Percentiles rank a stretch among this genome's conserved stretches.
Conservation (phyloP, 2,797 vertebrate genomes). For the Sebastes diaconus region DNA sequence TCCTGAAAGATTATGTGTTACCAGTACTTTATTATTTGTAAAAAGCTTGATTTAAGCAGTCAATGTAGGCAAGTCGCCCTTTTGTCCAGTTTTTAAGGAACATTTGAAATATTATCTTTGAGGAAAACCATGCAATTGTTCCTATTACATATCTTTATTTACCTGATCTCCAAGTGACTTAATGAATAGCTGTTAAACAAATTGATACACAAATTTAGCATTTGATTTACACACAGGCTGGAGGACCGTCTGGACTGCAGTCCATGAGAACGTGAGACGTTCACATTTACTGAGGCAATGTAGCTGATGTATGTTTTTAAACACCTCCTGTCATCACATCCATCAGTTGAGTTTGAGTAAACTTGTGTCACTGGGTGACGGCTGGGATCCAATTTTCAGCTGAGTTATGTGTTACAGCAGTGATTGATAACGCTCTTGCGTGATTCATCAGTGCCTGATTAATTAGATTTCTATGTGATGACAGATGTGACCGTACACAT, state of each 20-base stretch:
- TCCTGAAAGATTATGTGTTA: background rate
- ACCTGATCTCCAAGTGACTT: no score
- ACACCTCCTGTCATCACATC: background rate
- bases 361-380: background rate
- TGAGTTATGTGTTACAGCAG: background rate
- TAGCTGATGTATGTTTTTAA: conserved; percentile 13
- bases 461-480: conserved; percentile 19
- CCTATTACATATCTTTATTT: background rate
- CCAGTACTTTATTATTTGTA: background rate
- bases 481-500: background rate
- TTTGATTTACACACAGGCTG: background rate
- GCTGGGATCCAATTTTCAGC: background rate
- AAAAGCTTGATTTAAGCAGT: background rate
- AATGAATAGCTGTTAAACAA: no score
- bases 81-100: background rate
- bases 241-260: background rate
- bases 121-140: background rate
- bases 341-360: background rate
- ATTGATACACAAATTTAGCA: no score
- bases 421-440: conserved; percentile 27
- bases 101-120: background rate
- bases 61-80: background rate
- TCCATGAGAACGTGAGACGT: background rate
- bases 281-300: background rate
- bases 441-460: conserved; percentile 23